Percentiles rank a stretch among this genome's conserved stretches.
Evolutionary conservation across 2,888 invertebrate species (phyloP).

Genomic region (Stomorhina lunata): DNA sequence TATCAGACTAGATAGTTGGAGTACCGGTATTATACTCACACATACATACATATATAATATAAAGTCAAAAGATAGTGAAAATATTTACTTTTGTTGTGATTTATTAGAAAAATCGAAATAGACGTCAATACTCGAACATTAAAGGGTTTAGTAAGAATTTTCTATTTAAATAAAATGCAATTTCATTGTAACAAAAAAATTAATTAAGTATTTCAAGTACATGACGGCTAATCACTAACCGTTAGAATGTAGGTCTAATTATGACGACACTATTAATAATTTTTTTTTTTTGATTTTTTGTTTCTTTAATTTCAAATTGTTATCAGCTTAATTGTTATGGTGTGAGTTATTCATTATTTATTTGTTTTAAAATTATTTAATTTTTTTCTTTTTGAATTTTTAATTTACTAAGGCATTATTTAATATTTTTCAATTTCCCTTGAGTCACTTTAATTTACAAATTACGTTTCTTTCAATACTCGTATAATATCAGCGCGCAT

Average conservation of each 20-base stretch:
- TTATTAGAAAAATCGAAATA: background rate
- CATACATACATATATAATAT: too few relatives aligned
- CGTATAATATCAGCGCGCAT: too few relatives aligned
- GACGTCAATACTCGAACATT: background rate
- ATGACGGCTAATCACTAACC: background rate
- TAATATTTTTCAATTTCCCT: background rate
- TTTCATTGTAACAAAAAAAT: background rate
- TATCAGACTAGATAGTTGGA: background rate
- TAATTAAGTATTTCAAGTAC: background rate
- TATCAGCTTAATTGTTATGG: constrained; percentile 4
- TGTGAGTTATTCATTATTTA: background rate
- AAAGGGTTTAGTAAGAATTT: background rate
- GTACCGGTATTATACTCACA: background rate
- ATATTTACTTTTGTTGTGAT: background rate
- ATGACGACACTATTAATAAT: constrained; percentile 31
- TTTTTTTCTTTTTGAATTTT: background rate
- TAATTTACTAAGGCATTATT: background rate
- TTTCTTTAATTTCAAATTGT: constrained; percentile 26
- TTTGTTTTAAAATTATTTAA: background rate
- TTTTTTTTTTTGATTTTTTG: background rate
- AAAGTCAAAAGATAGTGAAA: background rate
- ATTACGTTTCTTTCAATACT: background rate
- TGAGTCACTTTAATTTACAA: background rate
- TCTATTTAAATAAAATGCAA: background rate
- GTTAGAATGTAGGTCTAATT: background rate